Evolutionary conservation across 2,113 vertebrate genomes (phyloP), one percentile per base, ranked within the genome.

Genomic region (Neolamprologus ventralis): DNA sequence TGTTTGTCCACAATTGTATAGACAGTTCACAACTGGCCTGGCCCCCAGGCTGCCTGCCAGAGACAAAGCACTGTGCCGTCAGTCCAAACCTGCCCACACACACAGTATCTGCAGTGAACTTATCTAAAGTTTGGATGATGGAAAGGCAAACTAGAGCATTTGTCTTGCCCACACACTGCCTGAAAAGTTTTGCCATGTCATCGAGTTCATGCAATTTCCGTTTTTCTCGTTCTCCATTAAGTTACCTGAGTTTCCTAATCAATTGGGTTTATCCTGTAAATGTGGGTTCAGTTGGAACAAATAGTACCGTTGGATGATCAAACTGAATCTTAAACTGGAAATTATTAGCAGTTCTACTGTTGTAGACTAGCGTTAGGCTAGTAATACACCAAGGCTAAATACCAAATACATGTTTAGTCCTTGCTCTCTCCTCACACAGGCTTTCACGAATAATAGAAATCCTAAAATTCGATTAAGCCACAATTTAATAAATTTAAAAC

Each of bases 31-130:
- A 87, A 65, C 55, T 87, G 71, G 28, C 40, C 47, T 85, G 92
- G 86, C 85, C 92, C 86, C 86, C 86, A 87, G 92, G 91, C 89
- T 49, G 68, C 28, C 84, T 87, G 89, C 88, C 90, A 92, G 87
- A 93, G 79, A 92, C 89, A 91, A 92, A 91, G 81, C 57, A 85
- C 40, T 80, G 68, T 54, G 68, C 80, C 33, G 40, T 78, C 83
- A 81, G 93, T 93, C 88, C 89, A 92, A 80, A 87, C 75, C 92
- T 90, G 90, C 93, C 92, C 89, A 93, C 93, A 85, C 91, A 91
- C 80, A 85, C 87, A 87, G 60, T n/a, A 73, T 78, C 60, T 83
- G 87, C 73, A 68, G 75, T 79, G 68, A 93, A 91, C 88, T 84
- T 86, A 68, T 80, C 81, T 54, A 58, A 89, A 90, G 83, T 94